Conservation (phyloP, 1,140 invertebrate genomes). For the Drosophila rhopaloa region DNA sequence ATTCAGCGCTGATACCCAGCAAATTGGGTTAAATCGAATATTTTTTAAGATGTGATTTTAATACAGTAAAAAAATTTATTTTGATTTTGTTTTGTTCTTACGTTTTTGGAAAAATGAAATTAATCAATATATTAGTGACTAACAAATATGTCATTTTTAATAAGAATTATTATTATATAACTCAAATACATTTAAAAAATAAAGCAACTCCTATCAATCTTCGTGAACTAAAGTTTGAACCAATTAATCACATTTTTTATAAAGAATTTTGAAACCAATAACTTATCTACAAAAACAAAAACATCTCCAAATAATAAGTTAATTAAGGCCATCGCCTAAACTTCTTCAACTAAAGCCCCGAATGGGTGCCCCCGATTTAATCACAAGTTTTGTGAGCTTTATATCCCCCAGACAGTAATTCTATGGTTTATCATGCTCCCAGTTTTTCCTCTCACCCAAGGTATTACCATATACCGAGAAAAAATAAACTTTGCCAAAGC, state of each 20-base stretch:
- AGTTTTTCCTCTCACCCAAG: not conserved
- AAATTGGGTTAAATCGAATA: conserved; percentile 5
- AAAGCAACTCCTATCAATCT: too few relatives aligned
- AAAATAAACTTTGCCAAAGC: conserved; percentile 67
- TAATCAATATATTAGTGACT: too few relatives aligned
- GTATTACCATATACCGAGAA: conserved; percentile 26
- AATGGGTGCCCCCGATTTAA: not conserved
- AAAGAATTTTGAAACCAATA: too few relatives aligned
- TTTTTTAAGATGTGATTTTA: not conserved
- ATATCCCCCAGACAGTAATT: conserved; percentile 32
- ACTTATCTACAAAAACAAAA: not conserved
- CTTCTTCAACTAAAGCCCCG: not conserved
- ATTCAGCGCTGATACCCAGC: conserved; percentile 15
- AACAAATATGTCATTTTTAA: too few relatives aligned
- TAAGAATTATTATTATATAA: too few relatives aligned
- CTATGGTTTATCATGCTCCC: conserved; percentile 14
- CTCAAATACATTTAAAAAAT: too few relatives aligned
- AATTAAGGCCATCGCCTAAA: conserved; percentile 3
- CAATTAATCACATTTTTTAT: too few relatives aligned
- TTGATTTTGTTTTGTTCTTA: not conserved
- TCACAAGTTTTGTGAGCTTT: conserved; percentile 18
- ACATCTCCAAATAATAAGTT: not conserved
- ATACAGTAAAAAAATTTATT: too few relatives aligned
- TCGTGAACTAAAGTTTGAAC: too few relatives aligned
- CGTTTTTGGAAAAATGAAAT: too few relatives aligned